Base-by-base conservation (phyloP, 1,140 invertebrate species). In the Oncopeltus fasciatus region DNA sequence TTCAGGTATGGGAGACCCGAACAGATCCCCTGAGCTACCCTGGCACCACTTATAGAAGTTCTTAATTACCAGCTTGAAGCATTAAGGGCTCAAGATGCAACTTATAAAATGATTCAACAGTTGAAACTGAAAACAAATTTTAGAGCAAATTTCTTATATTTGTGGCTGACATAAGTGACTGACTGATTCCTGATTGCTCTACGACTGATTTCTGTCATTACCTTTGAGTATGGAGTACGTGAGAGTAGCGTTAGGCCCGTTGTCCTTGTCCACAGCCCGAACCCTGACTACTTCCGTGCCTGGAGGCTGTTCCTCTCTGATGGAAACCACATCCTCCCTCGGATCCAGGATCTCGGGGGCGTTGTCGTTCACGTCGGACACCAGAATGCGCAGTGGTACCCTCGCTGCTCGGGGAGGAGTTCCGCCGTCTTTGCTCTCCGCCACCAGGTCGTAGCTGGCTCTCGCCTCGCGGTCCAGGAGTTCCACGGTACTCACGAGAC, bases 321-420 rank as follows among this genome's bases (percentile, higher is more conserved):
- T 87, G 67, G 88, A 88, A 1, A 94, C 83, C 4, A 90, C 83
- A 71, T 90, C 87, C 71, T 91, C 87, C 69, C 87, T 82, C 5
- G 89, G 90, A 73, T 92, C 88, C 29, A 91, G 81, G 61, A 95
- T 90, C 72, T 87, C 82, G 12, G 90, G 90, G 9, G 85, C 79
- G 75, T 95, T 95, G 74, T 96, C 92, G 72, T 96, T 96, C 2
- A 90, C 83, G 72, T 95, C 92, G 16, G 81, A 79, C 2, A 91
- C 83, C 62, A 78, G 76, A 0, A 96, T 81, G 66, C 82, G 78
- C 53, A 95, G 75, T 4, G 83, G 77, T 0, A 88, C 86, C 64
- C 88, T 76, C 16, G 84, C 78, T 60, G 83, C 84, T 58, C 84
- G 79, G 1, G 85, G 81, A 0, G 90, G 86, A 1, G 76, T 78